Conservation (phyloP, 2,113 vertebrate genomes). For the Callopanchax toddi region DNA sequence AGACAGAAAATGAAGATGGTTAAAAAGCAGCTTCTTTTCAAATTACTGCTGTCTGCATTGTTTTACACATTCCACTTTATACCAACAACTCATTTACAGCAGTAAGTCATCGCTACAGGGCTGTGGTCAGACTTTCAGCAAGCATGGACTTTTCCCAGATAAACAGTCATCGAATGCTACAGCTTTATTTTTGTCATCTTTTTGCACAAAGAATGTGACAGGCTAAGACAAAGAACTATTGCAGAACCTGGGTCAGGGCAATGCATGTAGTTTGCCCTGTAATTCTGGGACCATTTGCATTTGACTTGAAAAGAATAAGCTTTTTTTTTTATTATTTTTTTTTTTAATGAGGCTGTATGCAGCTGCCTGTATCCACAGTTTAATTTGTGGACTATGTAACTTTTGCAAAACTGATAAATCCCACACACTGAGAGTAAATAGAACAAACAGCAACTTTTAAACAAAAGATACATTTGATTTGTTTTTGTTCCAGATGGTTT, state of each 20-base stretch:
- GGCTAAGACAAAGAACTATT: constrained; percentile 39
- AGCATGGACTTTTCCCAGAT: constrained; percentile 59
- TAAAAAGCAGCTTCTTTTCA: constrained; percentile 32
- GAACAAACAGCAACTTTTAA: constrained; percentile 54
- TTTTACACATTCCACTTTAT: constrained; percentile 14
- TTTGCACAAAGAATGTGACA: constrained; percentile 58
- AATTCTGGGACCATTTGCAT: constrained; percentile 48
- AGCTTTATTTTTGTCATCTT: constrained; percentile 17
- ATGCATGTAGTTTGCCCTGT: constrained; percentile 74
- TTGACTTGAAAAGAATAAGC: constrained; percentile 8
- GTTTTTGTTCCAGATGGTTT: constrained; percentile 41
- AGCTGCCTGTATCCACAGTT: constrained; percentile 47
- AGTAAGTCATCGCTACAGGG: constrained; percentile 23
- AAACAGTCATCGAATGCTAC: constrained; percentile 17
- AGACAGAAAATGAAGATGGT: constrained; percentile 26
- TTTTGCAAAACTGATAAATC: constrained; percentile 49
- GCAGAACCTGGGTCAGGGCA: constrained; percentile 59
- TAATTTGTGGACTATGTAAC: constrained; percentile 53
- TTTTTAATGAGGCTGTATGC: constrained; percentile 46
- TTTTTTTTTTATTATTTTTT: neutral
- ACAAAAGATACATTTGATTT: constrained; percentile 28
- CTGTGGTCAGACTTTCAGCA: constrained; percentile 40
- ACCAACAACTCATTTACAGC: constrained; percentile 15
- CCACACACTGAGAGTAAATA: constrained; percentile 39
- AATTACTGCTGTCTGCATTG: constrained; percentile 18